Conservation (phyloP, 2,888 invertebrate genomes). For the Willowsia nigromaculata region DNA sequence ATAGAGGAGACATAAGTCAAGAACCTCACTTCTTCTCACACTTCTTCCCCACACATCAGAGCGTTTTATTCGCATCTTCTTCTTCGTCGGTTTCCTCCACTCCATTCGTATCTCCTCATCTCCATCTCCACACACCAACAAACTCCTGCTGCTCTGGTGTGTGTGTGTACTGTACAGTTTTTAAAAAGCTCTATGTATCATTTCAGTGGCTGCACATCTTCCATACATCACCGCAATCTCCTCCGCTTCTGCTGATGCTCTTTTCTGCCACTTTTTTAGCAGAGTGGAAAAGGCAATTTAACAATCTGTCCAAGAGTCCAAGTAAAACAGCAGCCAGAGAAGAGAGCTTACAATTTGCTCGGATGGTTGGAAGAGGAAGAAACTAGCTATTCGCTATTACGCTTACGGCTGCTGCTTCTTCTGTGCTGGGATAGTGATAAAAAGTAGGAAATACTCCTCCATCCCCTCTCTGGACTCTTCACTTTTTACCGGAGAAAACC, state of each 20-base stretch:
- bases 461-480: background rate
- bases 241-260: background rate
- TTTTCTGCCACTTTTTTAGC: background rate
- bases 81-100: background rate
- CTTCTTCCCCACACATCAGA: background rate
- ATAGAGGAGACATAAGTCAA: constrained; percentile 1
- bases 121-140: background rate
- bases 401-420: background rate
- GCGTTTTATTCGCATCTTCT: constrained; percentile 27
- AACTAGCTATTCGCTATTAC: background rate
- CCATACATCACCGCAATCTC: constrained; percentile 1
- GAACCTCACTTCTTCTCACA: constrained; percentile 4
- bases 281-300: background rate
- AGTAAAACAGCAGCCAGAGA: background rate
- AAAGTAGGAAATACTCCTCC: background rate
- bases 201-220: background rate
- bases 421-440: background rate
- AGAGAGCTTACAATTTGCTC: too few relatives aligned
- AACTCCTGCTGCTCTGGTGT: background rate
- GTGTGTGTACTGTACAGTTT: background rate
- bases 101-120: background rate
- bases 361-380: constrained; percentile 6
- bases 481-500: constrained; percentile 36
- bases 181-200: constrained; percentile 29
- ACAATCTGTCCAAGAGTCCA: constrained; percentile 7